Conservation (phyloP, 2,113 vertebrate species). For the Colossoma macropomum region DNA sequence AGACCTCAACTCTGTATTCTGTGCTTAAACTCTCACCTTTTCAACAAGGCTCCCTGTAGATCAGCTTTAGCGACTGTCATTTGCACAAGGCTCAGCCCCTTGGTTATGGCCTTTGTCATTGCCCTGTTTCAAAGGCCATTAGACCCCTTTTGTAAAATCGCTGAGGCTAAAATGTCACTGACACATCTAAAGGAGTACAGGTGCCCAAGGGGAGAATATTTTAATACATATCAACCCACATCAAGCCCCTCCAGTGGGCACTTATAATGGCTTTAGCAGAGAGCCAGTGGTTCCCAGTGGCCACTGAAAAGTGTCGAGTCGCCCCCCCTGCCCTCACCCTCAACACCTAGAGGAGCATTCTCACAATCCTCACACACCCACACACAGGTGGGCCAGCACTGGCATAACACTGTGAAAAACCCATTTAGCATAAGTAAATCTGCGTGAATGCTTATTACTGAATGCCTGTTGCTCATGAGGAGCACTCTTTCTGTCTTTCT, state of each 20-base stretch:
- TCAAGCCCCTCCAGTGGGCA: background rate
- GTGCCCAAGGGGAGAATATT: conserved; percentile 19
- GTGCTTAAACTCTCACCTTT: conserved; percentile 51
- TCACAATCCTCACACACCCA: background rate
- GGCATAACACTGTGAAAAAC: background rate
- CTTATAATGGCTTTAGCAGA: background rate
- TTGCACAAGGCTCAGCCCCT: conserved; percentile 43
- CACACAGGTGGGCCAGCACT: background rate
- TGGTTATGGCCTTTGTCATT: conserved; percentile 42
- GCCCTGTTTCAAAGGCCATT: conserved; percentile 40
- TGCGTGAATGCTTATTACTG: background rate
- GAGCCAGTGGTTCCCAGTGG: background rate
- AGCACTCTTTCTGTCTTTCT: background rate
- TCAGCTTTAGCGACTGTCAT: conserved; percentile 37
- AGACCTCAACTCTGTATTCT: conserved; percentile 24
- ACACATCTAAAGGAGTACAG: conserved; percentile 42
- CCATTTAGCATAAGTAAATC: background rate
- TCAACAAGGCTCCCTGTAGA: conserved; percentile 36
- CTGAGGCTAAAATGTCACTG: conserved; percentile 50
- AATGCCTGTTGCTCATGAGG: background rate
- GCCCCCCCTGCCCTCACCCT: background rate
- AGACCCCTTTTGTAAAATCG: conserved; percentile 43
- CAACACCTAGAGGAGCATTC: background rate
- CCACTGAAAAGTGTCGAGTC: background rate
- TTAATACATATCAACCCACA: conserved; percentile 35